These are phyloP conservation scores for Amphipyra berbera DNA, from an alignment of 2,888 invertebrate genomes.

Conservation along the genomic window DNA sequence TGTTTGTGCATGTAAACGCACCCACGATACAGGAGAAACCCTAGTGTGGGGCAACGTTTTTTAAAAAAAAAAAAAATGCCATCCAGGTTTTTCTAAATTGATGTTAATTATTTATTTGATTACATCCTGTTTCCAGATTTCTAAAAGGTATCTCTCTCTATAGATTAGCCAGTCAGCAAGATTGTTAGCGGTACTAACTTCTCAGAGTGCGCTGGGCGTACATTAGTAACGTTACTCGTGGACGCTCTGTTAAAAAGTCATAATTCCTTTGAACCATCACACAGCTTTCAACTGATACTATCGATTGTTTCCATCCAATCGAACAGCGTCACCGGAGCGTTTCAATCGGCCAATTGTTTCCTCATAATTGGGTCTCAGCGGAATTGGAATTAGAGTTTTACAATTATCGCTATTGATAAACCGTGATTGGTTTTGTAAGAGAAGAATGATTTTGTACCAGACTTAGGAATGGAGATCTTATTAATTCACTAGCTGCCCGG, in stretches of 20 bases:
- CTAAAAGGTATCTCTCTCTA: too few species aligned
- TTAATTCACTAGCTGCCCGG: background rate
- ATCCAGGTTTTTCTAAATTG: too few species aligned
- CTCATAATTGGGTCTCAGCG: conserved; percentile 52
- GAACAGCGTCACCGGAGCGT: conserved; percentile 27
- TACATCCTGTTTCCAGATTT: too few species aligned
- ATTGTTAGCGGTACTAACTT: too few species aligned
- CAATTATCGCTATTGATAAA: conserved; percentile 50
- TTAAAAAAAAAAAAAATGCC: too few species aligned
- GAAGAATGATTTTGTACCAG: background rate
- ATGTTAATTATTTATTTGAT: too few species aligned
- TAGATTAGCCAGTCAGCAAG: too few species aligned
- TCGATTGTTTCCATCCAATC: conserved; percentile 44
- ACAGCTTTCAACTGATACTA: conserved; percentile 20
- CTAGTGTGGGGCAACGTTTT: too few species aligned
- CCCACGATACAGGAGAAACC: too few species aligned
- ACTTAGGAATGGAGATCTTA: background rate
- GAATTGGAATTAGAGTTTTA: conserved; percentile 54
- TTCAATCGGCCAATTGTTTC: conserved; percentile 48
- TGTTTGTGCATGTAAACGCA: too few species aligned
- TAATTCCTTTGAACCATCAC: conserved; percentile 31
- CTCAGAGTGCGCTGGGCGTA: too few species aligned
- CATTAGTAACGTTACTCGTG: too few species aligned
- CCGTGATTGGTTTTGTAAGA: conserved; percentile 45
- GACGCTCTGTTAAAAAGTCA: background rate